These are phyloP conservation scores for Petrocephalus sullivani DNA, from an alignment of 2,797 vertebrate species.

Conservation along the genomic window DNA sequence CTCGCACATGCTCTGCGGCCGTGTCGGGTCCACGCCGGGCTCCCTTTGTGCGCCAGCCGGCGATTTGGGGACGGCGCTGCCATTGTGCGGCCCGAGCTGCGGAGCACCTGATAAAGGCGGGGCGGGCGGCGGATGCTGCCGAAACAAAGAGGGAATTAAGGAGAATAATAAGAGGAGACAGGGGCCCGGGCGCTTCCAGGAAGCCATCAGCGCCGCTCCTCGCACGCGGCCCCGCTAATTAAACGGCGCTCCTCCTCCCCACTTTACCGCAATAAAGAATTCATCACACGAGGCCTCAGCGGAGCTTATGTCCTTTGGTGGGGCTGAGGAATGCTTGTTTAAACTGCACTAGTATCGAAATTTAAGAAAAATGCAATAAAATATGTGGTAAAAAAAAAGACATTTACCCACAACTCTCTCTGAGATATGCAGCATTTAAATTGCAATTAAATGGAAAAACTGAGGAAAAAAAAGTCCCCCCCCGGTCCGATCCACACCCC, in stretches of 20 bases:
- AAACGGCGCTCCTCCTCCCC: not conserved
- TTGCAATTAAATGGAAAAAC: conserved; percentile 14
- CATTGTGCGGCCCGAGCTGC: not conserved
- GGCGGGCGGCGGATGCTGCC: not conserved
- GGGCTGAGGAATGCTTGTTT: not conserved
- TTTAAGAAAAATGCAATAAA: not conserved
- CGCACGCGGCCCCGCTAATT: not conserved
- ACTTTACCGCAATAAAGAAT: not conserved
- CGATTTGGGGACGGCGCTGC: not conserved
- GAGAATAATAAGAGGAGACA: not conserved
- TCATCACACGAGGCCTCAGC: not conserved
- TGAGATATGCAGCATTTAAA: not conserved
- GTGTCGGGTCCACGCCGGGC: not conserved
- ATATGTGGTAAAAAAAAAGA: not conserved
- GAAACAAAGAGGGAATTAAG: conserved; percentile 8
- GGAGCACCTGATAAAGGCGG: not conserved
- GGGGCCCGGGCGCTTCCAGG: not conserved
- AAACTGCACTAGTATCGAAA: not conserved
- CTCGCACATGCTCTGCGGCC: not conserved
- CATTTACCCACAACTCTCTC: not conserved
- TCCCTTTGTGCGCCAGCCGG: not conserved
- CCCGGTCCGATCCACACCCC: too few species aligned
- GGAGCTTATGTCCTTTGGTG: not conserved
- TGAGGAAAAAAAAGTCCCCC: not conserved
- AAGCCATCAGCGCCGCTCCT: not conserved